These are phyloP conservation scores for Biston betularia DNA, from an alignment of 2,888 invertebrate genomes.

Conservation along the genomic window DNA sequence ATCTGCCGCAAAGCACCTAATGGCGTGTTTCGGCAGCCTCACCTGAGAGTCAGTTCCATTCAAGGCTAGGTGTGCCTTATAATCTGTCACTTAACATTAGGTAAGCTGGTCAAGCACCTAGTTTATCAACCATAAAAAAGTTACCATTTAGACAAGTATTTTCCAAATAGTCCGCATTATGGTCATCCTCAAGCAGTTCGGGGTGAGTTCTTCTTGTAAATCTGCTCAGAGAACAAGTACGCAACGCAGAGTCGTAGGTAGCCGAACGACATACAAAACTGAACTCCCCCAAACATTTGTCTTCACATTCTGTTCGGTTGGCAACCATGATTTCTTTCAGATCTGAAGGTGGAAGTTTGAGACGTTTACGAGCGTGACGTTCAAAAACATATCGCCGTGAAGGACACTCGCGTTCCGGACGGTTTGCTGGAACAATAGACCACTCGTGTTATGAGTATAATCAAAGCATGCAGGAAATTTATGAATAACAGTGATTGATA, in stretches of 20 bases:
- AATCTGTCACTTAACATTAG: too few species aligned
- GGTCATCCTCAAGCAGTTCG: slow-evolving; percentile 93
- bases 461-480: slow-evolving; percentile 28
- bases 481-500: slow-evolving; percentile 29
- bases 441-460: slow-evolving; percentile 26
- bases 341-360: slow-evolving; percentile 92
- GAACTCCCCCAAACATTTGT: slow-evolving; percentile 95
- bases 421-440: slow-evolving; percentile 84
- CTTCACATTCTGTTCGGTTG: slow-evolving; percentile 95
- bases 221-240: slow-evolving; percentile 92
- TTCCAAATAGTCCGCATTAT: slow-evolving; percentile 95
- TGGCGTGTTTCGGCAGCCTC: too few species aligned
- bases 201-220: slow-evolving; percentile 95
- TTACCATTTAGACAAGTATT: slow-evolving; percentile 95
- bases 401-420: slow-evolving; percentile 95
- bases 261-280: slow-evolving; percentile 96
- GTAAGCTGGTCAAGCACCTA: too few species aligned
- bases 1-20: too few species aligned
- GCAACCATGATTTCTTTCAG: slow-evolving; percentile 94
- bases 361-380: slow-evolving; percentile 93
- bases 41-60: too few species aligned
- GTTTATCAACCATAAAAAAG: too few species aligned
- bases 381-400: slow-evolving; percentile 96
- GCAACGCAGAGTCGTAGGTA: slow-evolving; percentile 91
- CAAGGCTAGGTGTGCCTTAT: too few species aligned